Evolutionary conservation across 2,888 invertebrate species (phyloP), one percentile per base, ranked within the genome.

Genomic region (Troglohyphantes excavatus): DNA sequence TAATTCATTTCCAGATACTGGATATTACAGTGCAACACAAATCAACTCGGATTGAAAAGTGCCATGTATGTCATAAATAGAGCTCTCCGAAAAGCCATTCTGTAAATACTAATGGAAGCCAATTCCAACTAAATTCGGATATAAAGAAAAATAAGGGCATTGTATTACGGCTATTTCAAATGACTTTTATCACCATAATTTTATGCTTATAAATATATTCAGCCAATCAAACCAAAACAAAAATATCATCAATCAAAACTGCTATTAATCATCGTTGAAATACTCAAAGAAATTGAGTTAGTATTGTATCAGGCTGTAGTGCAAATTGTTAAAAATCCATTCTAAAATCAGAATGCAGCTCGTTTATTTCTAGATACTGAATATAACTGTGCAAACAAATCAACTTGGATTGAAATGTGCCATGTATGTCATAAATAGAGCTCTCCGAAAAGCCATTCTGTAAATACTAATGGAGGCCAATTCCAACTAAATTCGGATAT

Each of bases 401-500:
- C 46, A 46, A 13, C 17, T 17, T 46, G 13, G 11, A 46, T 46
- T 46, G 11, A 46, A 46, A 46, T 7, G 6, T 46, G 11, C 17
- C 17, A 13, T 46, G 13, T 17, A 7, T 17, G 46, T 46, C 46
- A 46, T 13, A 46, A 46, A 13, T 46, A 46, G 46, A 46, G 17
- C 46, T 17, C 11, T 7, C 2, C 46, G 46, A 46, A 17, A 7
- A 46, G 11, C 39, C 11, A 68, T 68, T 46, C 61, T 73, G 9
- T 17, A 13, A 46, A 46, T 65, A 72, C 65, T 83, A 83, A 83
- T 65, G 72, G 73, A 83, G 73, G 63, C 65, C 43, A 83, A 73
- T 83, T 83, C 19, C 23, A 33, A 33, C 33, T 33, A 82, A 39
- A 43, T 78, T 73, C 9, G 23, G 23, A 72, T 21, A 63, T 13